These are phyloP conservation scores for Ptyas mucosa DNA, from an alignment of 2,113 vertebrate species.

Conservation along the genomic window DNA sequence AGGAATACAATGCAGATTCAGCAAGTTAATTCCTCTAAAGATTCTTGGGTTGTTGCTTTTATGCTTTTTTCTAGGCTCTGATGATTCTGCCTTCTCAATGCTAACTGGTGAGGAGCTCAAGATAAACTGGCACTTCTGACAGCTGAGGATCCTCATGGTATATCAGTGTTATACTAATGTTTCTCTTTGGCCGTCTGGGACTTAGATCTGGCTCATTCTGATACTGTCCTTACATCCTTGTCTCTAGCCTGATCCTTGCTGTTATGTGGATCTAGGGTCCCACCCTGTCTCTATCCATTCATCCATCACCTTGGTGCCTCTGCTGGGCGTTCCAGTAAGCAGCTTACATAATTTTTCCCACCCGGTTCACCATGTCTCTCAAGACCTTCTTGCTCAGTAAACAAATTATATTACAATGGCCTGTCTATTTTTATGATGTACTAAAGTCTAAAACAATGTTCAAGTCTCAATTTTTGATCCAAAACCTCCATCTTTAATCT, in stretches of 20 bases:
- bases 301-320: background rate
- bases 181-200: background rate
- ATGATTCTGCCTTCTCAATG: background rate
- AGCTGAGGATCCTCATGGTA: background rate
- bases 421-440: background rate
- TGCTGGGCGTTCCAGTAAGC: background rate
- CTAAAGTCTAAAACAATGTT: background rate
- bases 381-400: background rate
- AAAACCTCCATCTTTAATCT: background rate
- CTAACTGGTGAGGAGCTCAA: background rate
- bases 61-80: background rate
- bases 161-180: background rate
- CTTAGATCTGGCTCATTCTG: background rate
- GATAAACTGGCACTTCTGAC: background rate
- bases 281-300: background rate
- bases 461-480: background rate
- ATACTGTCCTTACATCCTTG: background rate
- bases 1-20: background rate
- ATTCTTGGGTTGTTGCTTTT: background rate
- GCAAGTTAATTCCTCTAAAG: background rate
- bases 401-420: background rate
- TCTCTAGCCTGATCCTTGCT: background rate
- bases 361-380: background rate
- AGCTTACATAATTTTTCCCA: background rate
- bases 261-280: background rate